Percentiles rank a stretch among this genome's conserved stretches.
These are phyloP conservation scores for Hyles euphorbiae DNA, from an alignment of 1,140 invertebrate species.

Conservation along the genomic window DNA sequence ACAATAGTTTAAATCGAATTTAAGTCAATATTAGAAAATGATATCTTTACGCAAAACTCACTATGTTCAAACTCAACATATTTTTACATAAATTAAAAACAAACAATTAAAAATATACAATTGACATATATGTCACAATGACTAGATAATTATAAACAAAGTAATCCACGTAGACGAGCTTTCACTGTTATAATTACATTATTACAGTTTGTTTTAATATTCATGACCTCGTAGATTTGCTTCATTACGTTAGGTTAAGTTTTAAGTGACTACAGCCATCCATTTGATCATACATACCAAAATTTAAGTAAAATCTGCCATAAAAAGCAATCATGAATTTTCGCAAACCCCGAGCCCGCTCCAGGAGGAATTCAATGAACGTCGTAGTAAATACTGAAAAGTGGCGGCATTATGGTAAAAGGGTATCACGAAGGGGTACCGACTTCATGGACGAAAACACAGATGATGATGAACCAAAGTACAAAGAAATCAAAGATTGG, in stretches of 20 bases:
- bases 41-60: too few species aligned
- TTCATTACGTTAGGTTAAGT: conserved; percentile 23
- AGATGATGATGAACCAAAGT: conserved; percentile 40
- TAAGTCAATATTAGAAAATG: too few species aligned
- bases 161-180: too few species aligned
- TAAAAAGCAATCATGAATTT: conserved; percentile 47
- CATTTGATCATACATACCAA: conserved; percentile 28
- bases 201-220: not conserved
- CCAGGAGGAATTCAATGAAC: conserved; percentile 44
- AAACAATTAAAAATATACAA: too few species aligned
- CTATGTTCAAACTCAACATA: too few species aligned
- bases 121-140: too few species aligned
- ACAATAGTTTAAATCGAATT: too few species aligned
- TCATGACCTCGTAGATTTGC: conserved; percentile 34
- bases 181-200: too few species aligned
- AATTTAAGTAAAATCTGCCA: conserved; percentile 35
- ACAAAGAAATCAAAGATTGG: conserved; percentile 48
- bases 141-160: too few species aligned
- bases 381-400: conserved; percentile 44
- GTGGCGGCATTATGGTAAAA: conserved; percentile 40
- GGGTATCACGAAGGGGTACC: conserved; percentile 32
- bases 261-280: conserved; percentile 23
- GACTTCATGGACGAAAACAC: conserved; percentile 29
- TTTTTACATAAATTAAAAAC: too few species aligned
- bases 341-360: conserved; percentile 36